Evolutionary conservation across 2,113 vertebrate species (phyloP).

Genomic region (Macquaria ambigua): DNA sequence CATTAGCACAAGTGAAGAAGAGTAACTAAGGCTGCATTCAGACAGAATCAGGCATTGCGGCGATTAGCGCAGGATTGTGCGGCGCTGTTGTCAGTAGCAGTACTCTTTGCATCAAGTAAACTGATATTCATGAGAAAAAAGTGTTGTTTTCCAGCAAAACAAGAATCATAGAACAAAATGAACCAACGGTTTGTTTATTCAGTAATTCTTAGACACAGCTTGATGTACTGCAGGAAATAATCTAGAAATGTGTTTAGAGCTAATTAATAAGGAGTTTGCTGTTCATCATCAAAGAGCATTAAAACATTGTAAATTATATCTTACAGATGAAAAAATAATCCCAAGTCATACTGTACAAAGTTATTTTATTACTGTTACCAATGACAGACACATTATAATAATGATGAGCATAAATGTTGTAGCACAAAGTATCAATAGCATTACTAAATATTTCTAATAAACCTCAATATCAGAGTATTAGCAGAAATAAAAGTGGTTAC

Average conservation of each 20-base stretch:
- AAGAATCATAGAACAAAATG: background rate
- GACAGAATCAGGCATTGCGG: too few relatives aligned
- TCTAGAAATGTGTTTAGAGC: background rate
- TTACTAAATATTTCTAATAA: background rate
- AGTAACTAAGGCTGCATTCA: background rate
- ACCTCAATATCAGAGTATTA: background rate
- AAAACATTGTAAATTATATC: background rate
- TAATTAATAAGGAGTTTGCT: background rate
- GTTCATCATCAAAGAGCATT: background rate
- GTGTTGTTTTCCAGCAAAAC: background rate
- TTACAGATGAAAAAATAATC: background rate
- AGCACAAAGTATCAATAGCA: background rate
- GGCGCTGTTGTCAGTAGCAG: background rate
- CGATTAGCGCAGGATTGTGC: too few relatives aligned
- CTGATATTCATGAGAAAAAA: background rate
- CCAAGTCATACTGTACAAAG: background rate
- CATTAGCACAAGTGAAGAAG: too few relatives aligned
- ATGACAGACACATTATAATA: background rate
- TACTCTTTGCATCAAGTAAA: background rate
- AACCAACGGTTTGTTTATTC: background rate
- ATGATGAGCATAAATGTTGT: background rate
- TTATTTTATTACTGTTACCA: slow-evolving; percentile 3
- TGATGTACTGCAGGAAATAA: background rate
- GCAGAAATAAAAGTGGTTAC: background rate
- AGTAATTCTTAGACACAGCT: background rate